phyloP scores from a whole-genome alignment of 2,113 vertebrate species.

The Trematocara macrostoma region DNA sequence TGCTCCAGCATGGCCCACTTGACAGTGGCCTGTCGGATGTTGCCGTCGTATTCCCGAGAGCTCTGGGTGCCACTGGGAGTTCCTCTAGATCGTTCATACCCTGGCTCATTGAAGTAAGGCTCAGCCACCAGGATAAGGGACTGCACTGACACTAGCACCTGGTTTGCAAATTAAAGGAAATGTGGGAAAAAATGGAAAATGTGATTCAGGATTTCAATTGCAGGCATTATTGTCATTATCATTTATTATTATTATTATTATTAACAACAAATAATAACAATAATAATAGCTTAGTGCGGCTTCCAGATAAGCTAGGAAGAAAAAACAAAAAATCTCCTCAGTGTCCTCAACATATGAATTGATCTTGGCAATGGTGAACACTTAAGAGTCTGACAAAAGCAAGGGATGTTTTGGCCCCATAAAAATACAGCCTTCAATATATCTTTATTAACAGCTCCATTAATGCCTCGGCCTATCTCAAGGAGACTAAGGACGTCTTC shows the following conservation, averaged over 20 bases:
- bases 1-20: slow-evolving; percentile 99
- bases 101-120: slow-evolving; percentile 97
- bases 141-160: slow-evolving; percentile 98
- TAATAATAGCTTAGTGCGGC: not conserved
- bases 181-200: not conserved
- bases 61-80: slow-evolving; percentile 97
- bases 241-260: fast-evolving
- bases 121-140: slow-evolving; percentile 96
- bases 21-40: slow-evolving; percentile 94
- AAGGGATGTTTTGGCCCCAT: not conserved
- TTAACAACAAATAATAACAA: not conserved
- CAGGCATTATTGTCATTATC: fast-evolving
- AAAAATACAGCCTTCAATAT: slow-evolving; percentile 6
- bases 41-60: slow-evolving; percentile 95
- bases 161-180: not conserved
- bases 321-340: not conserved
- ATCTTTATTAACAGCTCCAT: slow-evolving; percentile 32
- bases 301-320: not conserved
- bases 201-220: not conserved
- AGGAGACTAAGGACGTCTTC: slow-evolving; percentile 42
- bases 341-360: not conserved
- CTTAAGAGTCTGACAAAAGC: slow-evolving; percentile 2
- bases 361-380: not conserved
- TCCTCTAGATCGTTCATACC: slow-evolving; percentile 93
- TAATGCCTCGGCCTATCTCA: slow-evolving; percentile 24